Evolutionary conservation across 2,888 invertebrate species (phyloP), one percentile per base, ranked within the genome.

Genomic region (Andrena fulva): DNA sequence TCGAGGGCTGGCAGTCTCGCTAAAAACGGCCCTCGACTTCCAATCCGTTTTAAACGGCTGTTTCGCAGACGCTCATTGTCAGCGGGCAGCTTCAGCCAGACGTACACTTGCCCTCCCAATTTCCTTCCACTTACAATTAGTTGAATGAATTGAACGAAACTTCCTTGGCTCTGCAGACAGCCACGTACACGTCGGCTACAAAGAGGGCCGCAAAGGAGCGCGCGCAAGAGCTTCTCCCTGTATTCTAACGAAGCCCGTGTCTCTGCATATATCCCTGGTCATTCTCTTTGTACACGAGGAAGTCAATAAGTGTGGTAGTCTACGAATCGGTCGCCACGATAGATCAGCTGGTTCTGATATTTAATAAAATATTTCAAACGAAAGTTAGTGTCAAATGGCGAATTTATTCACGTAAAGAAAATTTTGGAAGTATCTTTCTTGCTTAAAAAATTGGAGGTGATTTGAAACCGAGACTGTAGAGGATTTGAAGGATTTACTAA

Each of bases 121-220:
- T 84, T 77, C 80, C 73, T 82, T 79, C 80, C 71, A 84, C 74
- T 86, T 84, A 48, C 64, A 48, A 64, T 42, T 64, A 67, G 75
- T 75, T 80, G 85, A 86, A 84, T 85, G 86, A 81, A 86, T 88
- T 77, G 84, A 75, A 75, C 80, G 77, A 80, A 87, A 86, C 69
- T 84, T 83, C 71, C 16, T 24, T 63, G 54, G 0, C 50, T 20
- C 27, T 42, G 27, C 31, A 48, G 62, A 56, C 27, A 56, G 16
- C 12, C 42, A 16, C 27, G 67, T 20, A 31, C 31, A 24, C 56
- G 56, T 56, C 20, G 56, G 50, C 69, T 27, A 48, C 59, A 42
- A 48, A 63, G 56, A 35, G 27, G 8, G n/a, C 31, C 63, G n/a
- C 71, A 62, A 67, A 77, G 72, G 50, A 50, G 2, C 10, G 3